These are phyloP conservation scores for Mus spicilegus DNA, from an alignment of 2,113 vertebrate species.

Conservation along the genomic window DNA sequence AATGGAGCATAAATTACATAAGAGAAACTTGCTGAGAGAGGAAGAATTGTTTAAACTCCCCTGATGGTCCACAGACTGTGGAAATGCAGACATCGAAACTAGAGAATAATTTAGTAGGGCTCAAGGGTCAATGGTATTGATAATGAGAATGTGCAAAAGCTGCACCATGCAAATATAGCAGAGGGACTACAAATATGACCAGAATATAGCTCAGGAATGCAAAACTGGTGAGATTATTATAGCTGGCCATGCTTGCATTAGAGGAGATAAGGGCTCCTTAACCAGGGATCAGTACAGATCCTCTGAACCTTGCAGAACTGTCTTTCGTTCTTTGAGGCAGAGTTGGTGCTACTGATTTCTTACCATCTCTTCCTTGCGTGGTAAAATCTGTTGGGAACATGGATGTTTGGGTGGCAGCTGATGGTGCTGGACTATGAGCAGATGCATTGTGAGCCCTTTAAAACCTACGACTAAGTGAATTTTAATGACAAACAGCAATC, in stretches of 20 bases:
- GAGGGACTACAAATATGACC: background rate
- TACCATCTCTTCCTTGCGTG: background rate
- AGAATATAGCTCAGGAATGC: background rate
- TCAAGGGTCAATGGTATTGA: background rate
- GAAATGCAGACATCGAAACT: slow-evolving; percentile 32
- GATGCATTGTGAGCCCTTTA: background rate
- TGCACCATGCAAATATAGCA: background rate
- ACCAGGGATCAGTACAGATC: background rate
- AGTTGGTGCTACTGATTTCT: background rate
- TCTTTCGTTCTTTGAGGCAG: slow-evolving; percentile 31
- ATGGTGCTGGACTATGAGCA: slow-evolving; percentile 9
- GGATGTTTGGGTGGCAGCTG: background rate
- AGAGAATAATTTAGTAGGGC: slow-evolving; percentile 2
- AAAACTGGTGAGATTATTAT: background rate
- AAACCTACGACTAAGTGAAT: slow-evolving; percentile 42
- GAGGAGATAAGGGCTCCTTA: background rate
- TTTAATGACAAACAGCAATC: background rate
- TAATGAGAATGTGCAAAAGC: slow-evolving; percentile 4
- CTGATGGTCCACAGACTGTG: slow-evolving; percentile 52
- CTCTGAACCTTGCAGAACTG: background rate
- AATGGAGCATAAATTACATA: slow-evolving; percentile 61
- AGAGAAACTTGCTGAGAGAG: slow-evolving; percentile 63
- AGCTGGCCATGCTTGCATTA: background rate
- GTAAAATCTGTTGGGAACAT: background rate
- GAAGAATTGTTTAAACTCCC: background rate